phyloP scores from a whole-genome alignment of 1,140 invertebrate species.

The Episyrphus balteatus region DNA sequence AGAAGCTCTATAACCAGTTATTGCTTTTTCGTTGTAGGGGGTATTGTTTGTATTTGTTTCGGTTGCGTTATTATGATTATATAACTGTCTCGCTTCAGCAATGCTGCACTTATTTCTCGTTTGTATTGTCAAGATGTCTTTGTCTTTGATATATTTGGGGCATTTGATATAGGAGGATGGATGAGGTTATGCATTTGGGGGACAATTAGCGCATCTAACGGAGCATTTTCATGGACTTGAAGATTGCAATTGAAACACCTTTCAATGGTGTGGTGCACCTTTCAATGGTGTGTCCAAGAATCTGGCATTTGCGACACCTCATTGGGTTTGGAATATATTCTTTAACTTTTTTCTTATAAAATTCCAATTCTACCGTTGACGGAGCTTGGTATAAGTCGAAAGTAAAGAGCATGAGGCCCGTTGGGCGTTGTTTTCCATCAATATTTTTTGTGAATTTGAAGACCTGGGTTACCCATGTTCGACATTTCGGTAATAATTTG shows the following conservation, averaged over 20 bases:
- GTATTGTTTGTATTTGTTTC: no score
- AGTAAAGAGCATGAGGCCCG: neutral
- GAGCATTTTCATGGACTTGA: no score
- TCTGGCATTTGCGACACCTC: neutral
- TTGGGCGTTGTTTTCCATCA: neutral
- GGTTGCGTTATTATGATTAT: no score
- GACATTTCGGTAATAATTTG: neutral
- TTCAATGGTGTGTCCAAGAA: neutral
- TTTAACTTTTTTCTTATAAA: neutral
- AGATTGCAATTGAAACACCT: neutral
- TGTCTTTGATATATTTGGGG: no score
- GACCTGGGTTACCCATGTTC: neutral
- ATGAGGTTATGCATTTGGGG: no score
- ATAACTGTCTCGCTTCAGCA: no score
- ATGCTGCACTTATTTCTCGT: no score
- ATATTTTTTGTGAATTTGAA: constrained; percentile 1
- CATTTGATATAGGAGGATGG: no score
- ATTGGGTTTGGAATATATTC: neutral
- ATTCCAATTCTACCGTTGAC: neutral
- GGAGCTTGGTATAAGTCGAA: neutral
- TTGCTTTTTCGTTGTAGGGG: no score
- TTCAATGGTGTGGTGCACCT: neutral
- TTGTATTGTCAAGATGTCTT: no score
- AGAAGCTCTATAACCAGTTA: no score
- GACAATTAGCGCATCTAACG: no score